phyloP scores from a whole-genome alignment of 1,140 invertebrate genomes.

The Cydia splendana region DNA sequence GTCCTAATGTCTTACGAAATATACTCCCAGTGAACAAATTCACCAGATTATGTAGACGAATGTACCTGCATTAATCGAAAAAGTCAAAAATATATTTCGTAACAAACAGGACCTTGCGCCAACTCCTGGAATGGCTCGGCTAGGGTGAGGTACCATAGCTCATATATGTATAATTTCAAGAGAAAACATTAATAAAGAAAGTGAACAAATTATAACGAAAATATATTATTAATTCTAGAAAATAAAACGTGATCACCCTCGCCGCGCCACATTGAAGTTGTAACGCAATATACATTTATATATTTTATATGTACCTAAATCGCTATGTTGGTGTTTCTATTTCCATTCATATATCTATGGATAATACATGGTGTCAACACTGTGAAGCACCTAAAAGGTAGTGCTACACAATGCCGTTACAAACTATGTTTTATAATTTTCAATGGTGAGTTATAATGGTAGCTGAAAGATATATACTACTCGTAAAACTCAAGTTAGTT shows the following conservation, averaged over 20 bases:
- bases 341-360: slow-evolving; percentile 71
- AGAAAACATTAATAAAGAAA: slow-evolving; percentile 68
- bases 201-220: slow-evolving; percentile 67
- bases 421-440: slow-evolving; percentile 61
- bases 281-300: slow-evolving; percentile 60
- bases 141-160: slow-evolving; percentile 51
- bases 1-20: slow-evolving; percentile 56
- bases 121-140: slow-evolving; percentile 48
- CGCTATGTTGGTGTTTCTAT: slow-evolving; percentile 78
- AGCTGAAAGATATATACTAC: slow-evolving; percentile 70
- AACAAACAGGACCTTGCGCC: slow-evolving; percentile 48
- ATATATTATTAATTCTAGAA: slow-evolving; percentile 71
- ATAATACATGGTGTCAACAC: slow-evolving; percentile 61
- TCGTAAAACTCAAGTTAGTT: slow-evolving; percentile 71
- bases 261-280: slow-evolving; percentile 47
- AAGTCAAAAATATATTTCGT: slow-evolving; percentile 50
- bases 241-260: slow-evolving; percentile 50
- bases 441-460: slow-evolving; percentile 63
- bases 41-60: slow-evolving; percentile 26
- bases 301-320: slow-evolving; percentile 70
- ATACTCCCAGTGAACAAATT: slow-evolving; percentile 35
- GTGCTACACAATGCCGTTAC: slow-evolving; percentile 55
- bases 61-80: slow-evolving; percentile 39
- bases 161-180: slow-evolving; percentile 54
- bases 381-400: slow-evolving; percentile 47